phyloP scores from a whole-genome alignment of 1,140 invertebrate genomes.

The Heliconius eleuchia region DNA sequence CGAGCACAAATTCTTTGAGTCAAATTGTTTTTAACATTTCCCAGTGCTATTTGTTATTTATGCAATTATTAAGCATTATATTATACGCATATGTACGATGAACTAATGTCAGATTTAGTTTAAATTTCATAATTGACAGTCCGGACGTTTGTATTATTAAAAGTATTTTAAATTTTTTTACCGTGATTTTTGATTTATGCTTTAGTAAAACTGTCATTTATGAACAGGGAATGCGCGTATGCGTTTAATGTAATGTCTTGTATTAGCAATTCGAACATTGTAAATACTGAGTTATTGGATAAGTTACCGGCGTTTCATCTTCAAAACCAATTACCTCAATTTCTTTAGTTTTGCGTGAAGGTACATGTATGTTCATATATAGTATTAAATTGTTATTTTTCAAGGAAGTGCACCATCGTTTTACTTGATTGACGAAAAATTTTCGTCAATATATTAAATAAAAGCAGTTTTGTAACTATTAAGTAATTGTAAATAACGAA shows the following conservation, averaged over 20 bases:
- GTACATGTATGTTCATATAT: constrained; percentile 64
- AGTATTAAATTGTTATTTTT: constrained; percentile 68
- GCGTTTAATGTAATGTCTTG: background rate
- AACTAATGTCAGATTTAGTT: background rate
- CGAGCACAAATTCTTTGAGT: constrained; percentile 37
- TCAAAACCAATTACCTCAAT: constrained; percentile 80
- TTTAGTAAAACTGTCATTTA: background rate
- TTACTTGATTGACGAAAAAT: constrained; percentile 22
- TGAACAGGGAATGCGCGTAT: background rate
- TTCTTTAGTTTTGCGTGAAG: constrained; percentile 71
- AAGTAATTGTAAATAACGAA: constrained; percentile 66
- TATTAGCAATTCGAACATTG: constrained; percentile 47
- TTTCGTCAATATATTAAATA: constrained; percentile 45
- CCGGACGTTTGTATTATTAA: background rate
- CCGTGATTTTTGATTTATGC: background rate
- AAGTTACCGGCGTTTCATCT: constrained; percentile 72
- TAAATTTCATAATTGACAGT: background rate
- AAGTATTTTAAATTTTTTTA: background rate
- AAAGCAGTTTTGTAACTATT: constrained; percentile 48
- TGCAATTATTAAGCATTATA: constrained; percentile 26
- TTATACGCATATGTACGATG: background rate
- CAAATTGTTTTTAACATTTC: constrained; percentile 32
- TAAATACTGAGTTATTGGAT: constrained; percentile 75
- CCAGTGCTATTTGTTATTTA: constrained; percentile 32
- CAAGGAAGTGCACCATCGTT: constrained; percentile 49